Evolutionary conservation across 2,888 invertebrate genomes (phyloP), one percentile per base, ranked within the genome.

Genomic region (Pachycephus smyrnensis): DNA sequence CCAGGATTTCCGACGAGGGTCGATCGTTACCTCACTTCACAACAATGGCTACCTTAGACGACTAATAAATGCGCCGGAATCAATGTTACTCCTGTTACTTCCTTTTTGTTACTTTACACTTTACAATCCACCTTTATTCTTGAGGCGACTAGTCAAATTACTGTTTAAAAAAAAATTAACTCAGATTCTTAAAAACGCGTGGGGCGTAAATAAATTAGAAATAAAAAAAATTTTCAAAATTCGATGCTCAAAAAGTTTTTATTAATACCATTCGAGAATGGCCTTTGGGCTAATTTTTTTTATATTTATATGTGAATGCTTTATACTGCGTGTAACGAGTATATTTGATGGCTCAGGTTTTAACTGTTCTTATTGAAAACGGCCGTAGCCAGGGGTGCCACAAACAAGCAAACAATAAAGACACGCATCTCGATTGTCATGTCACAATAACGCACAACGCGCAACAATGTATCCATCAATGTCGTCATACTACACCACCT

Each of bases 401-500:
- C 88, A 90, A 90, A 90, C 90, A 89, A 89, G 87, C 88, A 82
- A 86, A 90, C 88, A 89, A 88, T 86, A 75, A 84, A 80, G 84
- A 82, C 82, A 86, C 84, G 84, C 85, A 82, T 87, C 86, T 86
- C 88, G 84, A 88, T 90, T 89, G 86, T 89, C 83, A 79, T 83
- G 88, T 87, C 85, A 88, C 87, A 89, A 88, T 88, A 86, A 80
- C 86, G 75, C 69, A 77, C 77, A 77, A 84, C 82, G 76, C 80
- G 83, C 86, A 87, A 89, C 90, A 89, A 90, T 89, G 88, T 87
- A 88, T 87, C 87, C 88, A 88, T 90, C 89, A 88, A 89, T 88
- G 89, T 89, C 85, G 84, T 80, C 77, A 86, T 85, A 80, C 87
- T 82, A 85, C 83, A 83, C 86, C 82, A 77, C 77, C 73, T 73